Evolutionary conservation across 2,888 invertebrate genomes (phyloP).

Genomic region (Acleris literana): DNA sequence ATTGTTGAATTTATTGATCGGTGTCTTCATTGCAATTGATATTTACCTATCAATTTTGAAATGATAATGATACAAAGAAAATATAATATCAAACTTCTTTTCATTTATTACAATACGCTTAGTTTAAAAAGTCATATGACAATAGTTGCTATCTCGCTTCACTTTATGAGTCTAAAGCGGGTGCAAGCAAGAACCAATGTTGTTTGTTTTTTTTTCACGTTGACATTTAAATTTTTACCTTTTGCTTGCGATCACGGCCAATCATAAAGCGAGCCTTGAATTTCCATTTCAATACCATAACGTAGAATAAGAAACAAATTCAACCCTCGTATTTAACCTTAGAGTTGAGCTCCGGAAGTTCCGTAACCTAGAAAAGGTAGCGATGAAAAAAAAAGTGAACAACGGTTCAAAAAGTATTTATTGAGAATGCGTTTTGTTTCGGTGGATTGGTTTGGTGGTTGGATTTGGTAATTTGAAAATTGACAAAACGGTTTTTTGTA

Average conservation of each 20-base stretch:
- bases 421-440: conserved; percentile 10
- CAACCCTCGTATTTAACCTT: rapidly evolving
- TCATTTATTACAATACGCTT: conserved; percentile 20
- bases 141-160: conserved; percentile 5
- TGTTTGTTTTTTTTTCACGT: conserved; percentile 18
- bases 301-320: not conserved
- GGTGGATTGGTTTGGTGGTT: no score
- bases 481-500: no score
- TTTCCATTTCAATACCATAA: conserved; percentile 22
- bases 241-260: conserved; percentile 23
- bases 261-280: conserved; percentile 34
- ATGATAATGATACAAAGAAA: conserved; percentile 31
- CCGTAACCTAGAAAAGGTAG: not conserved
- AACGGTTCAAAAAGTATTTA: not conserved
- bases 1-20: conserved; percentile 31
- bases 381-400: no score
- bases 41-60: conserved; percentile 33
- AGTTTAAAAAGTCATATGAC: conserved; percentile 24
- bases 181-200: conserved; percentile 20
- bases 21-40: conserved; percentile 27
- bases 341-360: conserved; percentile 4
- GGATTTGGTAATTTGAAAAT: no score
- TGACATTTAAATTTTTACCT: conserved; percentile 29
- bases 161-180: not conserved
- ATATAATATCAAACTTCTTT: conserved; percentile 30